Base-by-base conservation (phyloP, 1,140 invertebrate species). In the Papilio helenus region DNA sequence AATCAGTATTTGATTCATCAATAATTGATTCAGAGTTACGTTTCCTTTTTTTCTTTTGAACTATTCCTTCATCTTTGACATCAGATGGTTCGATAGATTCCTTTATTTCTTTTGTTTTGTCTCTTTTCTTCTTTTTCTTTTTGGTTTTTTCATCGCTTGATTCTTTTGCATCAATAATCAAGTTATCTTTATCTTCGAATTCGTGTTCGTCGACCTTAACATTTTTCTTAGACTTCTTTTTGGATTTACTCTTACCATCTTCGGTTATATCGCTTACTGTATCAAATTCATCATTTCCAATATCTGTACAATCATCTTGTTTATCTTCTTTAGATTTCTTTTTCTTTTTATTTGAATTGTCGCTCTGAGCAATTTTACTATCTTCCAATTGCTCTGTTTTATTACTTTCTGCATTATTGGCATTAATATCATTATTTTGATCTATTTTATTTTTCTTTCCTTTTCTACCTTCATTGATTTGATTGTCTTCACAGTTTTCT, bases 41-140 rank as follows among this genome's bases (percentile, higher is more conserved):
- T 61, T 83, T 83, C 77, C 81, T 83, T 51, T 79, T 85, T 76
- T 83, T 84, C 51, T 79, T 79, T 81, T 80, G 79, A 7, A 10
- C 78, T 1, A 81, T 29, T 79, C 76, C 73, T 18, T 79, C 65
- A 49, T 76, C 51, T 5, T 16, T n/a, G 20, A 76, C 51, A 44
- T 68, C 51, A 44, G 34, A 0, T 5, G n/a, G 51, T 55, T 55
- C 51, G 3, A 18, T 55, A 9, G n/a, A 0, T 1, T 20, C n/a
- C 5, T 55, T 16, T 49, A 74, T 42, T n/a, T 84, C 68, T 39
- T 80, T 82, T 42, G 46, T 76, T 82, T 84, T 76, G 3, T 51
- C 46, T 65, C 83, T 81, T 71, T 82, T 85, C n/a, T 79, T 86
- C 49, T 83, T 84, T 34, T 83, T 85, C 72, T 82, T 82, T 16